phyloP scores from a whole-genome alignment of 2,113 vertebrate species.

The Malurus cyaneus region DNA sequence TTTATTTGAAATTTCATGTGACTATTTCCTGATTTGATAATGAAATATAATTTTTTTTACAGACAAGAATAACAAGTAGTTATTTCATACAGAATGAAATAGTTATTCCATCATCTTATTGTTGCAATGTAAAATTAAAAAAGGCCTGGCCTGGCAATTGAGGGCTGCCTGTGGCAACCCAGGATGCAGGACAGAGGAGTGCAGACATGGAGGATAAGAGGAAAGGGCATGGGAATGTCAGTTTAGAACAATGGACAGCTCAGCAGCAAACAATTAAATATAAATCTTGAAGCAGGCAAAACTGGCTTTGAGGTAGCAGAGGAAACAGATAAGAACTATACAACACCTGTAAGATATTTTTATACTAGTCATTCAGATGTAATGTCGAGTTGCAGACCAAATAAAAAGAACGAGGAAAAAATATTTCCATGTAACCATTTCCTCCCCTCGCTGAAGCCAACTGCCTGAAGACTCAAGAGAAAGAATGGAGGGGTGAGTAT shows the following conservation, averaged over 20 bases:
- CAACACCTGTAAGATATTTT: not conserved
- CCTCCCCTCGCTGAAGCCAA: not conserved
- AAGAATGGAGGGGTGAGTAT: not conserved
- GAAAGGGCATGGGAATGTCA: not conserved
- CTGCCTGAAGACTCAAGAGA: not conserved
- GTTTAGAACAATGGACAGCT: not conserved
- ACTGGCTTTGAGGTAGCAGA: not conserved
- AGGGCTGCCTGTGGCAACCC: not conserved
- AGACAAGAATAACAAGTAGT: not conserved
- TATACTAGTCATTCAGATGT: not conserved
- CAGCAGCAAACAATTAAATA: not conserved
- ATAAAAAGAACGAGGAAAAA: not conserved
- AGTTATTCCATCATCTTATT: not conserved
- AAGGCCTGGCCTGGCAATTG: not conserved
- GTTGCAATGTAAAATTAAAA: not conserved
- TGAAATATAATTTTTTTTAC: not conserved
- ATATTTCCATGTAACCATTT: not conserved
- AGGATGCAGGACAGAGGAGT: not conserved
- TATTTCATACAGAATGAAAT: not conserved
- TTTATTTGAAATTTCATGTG: not conserved
- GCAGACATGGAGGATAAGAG: not conserved
- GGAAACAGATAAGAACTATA: not conserved
- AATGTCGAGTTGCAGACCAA: not conserved
- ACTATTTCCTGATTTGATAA: not conserved
- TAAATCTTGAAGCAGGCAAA: not conserved